A percentile compares a stretch with the other conserved stretches of the same genome.
Evolutionary conservation across 2,888 invertebrate genomes (phyloP).

Genomic region (Charanyca ferruginea): DNA sequence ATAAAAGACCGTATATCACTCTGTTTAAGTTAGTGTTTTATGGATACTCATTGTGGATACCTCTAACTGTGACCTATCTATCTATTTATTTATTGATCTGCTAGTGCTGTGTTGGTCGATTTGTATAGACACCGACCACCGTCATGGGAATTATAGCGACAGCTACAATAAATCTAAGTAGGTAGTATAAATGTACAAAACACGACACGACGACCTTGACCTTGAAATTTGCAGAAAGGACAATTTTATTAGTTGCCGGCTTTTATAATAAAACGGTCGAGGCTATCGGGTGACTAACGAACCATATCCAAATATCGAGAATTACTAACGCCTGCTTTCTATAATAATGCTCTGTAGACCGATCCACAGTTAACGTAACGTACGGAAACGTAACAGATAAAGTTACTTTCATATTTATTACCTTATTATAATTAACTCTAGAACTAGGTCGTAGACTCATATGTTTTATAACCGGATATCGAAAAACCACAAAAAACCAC

Average conservation of each 20-base stretch:
- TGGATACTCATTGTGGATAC: not conserved
- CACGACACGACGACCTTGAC: conserved; percentile 18
- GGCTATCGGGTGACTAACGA: conserved; percentile 30
- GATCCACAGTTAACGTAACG: too few relatives aligned
- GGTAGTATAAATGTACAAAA: conserved; percentile 11
- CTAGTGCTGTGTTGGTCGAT: not conserved
- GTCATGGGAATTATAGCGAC: not conserved
- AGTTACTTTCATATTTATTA: too few relatives aligned
- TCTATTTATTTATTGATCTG: not conserved
- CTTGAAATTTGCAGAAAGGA: conserved; percentile 36
- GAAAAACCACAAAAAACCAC: too few relatives aligned
- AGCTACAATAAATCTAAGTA: not conserved
- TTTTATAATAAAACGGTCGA: conserved; percentile 18
- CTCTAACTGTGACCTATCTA: too few relatives aligned
- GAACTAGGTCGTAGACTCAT: too few relatives aligned
- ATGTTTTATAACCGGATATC: too few relatives aligned
- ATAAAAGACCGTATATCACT: conserved; percentile 12
- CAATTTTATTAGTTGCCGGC: conserved; percentile 18
- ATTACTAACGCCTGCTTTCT: not conserved
- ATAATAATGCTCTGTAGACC: not conserved
- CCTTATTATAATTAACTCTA: too few relatives aligned
- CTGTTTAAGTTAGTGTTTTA: conserved; percentile 16
- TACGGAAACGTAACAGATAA: too few relatives aligned
- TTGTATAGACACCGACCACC: not conserved
- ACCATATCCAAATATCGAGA: conserved; percentile 33